Base-by-base conservation (phyloP, 2,888 invertebrate genomes). In the Sarcophaga rosellei region DNA sequence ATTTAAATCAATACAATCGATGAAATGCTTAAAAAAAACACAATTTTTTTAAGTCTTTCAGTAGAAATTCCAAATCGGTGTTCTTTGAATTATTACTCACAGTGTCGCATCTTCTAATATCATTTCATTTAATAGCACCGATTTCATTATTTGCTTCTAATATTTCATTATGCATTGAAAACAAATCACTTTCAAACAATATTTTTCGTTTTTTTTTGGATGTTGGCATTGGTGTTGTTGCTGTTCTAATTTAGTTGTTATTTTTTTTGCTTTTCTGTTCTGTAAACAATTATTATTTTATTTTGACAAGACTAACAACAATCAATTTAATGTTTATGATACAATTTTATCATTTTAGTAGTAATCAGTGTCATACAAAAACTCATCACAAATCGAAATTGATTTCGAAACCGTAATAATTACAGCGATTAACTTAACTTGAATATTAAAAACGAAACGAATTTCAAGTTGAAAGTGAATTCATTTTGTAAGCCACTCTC, bases 281-380 rank as follows among this genome's bases (percentile, higher is more conserved):
- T 11, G n/a, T 17, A 20, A 20, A 57, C 25, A 35, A 75, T 65
- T 53, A 23, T 75, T 75, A 65, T 65, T 53, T 57, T 23, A 47
- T 75, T 66, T 25, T 53, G 25, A 20, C 20, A 35, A 75, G n/a
- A 65, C 25, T 23, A 78, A 78, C 61, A 78, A 53, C 20, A 78
- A 70, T 79, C 69, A 69, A 69, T 78, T 78, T 25, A 69, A 35
- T 78, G 21, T 62, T 78, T 62, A 25, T 47, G 78, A 78, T 61
- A 69, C 62, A 61, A 44, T 25, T 44, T 59, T 35, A 17, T 66
- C 35, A 53, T 66, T 44, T 44, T 44, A 20, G 23, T 62, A 21
- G 45, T 73, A 45, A 12, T 20, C 20, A 21, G 15, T 63, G 35
- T 35, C 8, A 12, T 63, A 17, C 62, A 74, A n/a, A 69, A 78